Base-by-base conservation (phyloP, 2,888 invertebrate genomes). In the Lordiphosa andalusiaca region DNA sequence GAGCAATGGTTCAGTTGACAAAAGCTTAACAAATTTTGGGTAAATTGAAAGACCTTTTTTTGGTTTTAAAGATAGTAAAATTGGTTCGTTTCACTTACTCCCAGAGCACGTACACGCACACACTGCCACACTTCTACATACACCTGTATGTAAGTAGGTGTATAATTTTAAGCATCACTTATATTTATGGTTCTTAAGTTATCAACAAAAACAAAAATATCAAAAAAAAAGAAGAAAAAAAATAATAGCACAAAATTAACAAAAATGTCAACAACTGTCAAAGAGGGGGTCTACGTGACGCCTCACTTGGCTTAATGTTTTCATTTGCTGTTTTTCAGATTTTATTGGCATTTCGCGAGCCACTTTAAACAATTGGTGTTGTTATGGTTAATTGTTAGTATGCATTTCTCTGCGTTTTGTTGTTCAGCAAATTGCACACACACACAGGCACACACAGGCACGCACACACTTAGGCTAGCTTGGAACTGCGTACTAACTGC, bases 401-500 rank as follows among this genome's bases (percentile, higher is more conserved):
- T 47, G 19, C 21, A 25, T 49, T 57, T 40, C 39, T 37, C 60
- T 62, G 10, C 25, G 33, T 52, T 38, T 65, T 65, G 51, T 59
- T 72, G 65, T 65, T 67, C 5, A 57, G 61, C 69, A 71, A 71
- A 69, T 61, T 69, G 63, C 72, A 75, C 10, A 38, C 25, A 40
- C 57, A 61, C 64, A 52, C 50, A 59, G 64, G 58, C 30, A 54
- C 53, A 54, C 44, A 41, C 42, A 25, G n/a, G 49, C 56, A 36
- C 33, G 21, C 16, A 16, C 42, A 39, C 50, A 59, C 52, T 59
- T 38, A 36, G 37, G 37, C 37, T 42, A 25, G 48, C 23, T 67
- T 69, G 69, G 65, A 71, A 73, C 60, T 76, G 69, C 71, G 73
- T 77, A 73, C 76, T 66, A 73, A 76, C 69, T 73, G 63, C 30